Percentiles rank a stretch among this genome's conserved stretches.
These are phyloP conservation scores for Onychorhynchus coronatus DNA, from an alignment of 2,113 vertebrate genomes.

Conservation along the genomic window DNA sequence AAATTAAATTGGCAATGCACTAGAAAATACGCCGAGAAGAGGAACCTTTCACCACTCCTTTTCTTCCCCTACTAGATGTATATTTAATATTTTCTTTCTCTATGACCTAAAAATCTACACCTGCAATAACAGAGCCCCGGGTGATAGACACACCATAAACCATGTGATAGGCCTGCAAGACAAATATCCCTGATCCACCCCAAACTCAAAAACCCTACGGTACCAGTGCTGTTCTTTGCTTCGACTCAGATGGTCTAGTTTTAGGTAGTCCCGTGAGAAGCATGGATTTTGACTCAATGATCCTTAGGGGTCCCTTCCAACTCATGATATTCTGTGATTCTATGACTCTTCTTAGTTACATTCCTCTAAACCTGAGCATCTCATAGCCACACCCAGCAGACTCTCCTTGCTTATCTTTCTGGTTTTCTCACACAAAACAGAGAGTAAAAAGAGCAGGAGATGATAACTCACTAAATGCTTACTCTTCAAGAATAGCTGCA, in stretches of 20 bases:
- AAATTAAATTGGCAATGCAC: background rate
- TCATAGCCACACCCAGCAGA: background rate
- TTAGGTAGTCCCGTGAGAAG: background rate
- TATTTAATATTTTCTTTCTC: background rate
- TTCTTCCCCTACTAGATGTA: fast-evolving
- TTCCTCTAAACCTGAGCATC: background rate
- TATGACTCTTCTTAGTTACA: background rate
- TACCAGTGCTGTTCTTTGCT: background rate
- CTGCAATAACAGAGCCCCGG: background rate
- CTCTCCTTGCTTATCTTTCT: background rate
- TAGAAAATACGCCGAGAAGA: background rate
- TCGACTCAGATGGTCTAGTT: background rate
- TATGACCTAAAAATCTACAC: background rate
- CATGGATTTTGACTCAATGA: background rate
- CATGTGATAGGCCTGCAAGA: background rate
- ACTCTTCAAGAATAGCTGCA: background rate
- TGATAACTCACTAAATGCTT: background rate
- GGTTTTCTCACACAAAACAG: background rate
- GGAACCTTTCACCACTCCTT: background rate
- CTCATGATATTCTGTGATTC: background rate
- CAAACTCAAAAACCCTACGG: fast-evolving
- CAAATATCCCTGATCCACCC: background rate
- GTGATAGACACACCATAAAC: background rate
- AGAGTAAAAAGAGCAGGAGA: background rate
- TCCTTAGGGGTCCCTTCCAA: background rate